Conservation (phyloP, 2,113 vertebrate genomes). For the Otocyon megalotis region DNA sequence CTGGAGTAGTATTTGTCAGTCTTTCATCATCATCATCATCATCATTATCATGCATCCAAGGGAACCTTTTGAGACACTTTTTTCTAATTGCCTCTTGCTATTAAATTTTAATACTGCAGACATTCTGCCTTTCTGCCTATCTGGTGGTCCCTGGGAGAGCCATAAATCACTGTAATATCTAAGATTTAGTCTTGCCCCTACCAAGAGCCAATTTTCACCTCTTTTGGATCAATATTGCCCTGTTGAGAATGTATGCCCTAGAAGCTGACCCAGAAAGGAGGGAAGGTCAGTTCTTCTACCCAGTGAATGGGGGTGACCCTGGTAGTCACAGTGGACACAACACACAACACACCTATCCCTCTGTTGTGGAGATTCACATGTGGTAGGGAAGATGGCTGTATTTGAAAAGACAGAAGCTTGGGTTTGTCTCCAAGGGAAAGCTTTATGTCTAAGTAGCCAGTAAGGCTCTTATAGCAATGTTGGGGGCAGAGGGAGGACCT, state of each 20-base stretch:
- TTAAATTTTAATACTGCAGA: background rate
- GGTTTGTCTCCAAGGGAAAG: background rate
- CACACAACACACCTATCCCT: rapidly evolving
- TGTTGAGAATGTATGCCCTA: background rate
- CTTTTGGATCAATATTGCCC: background rate
- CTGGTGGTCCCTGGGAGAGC: background rate
- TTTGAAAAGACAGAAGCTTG: background rate
- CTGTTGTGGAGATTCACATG: background rate
- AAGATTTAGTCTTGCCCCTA: background rate
- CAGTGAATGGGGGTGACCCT: background rate
- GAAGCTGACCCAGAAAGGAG: background rate
- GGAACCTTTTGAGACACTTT: background rate
- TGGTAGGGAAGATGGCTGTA: rapidly evolving
- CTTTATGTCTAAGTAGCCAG: background rate
- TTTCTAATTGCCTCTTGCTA: background rate
- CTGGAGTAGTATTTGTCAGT: background rate
- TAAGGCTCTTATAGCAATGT: background rate
- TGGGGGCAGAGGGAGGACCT: background rate
- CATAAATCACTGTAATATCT: background rate
- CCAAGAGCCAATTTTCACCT: background rate
- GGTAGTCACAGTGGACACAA: rapidly evolving
- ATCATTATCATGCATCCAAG: too few species aligned
- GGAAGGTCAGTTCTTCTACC: background rate
- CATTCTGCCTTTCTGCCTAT: background rate
- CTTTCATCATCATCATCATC: background rate